Conservation (phyloP, 2,888 invertebrate genomes). For the Drosophila paramelanica region DNA sequence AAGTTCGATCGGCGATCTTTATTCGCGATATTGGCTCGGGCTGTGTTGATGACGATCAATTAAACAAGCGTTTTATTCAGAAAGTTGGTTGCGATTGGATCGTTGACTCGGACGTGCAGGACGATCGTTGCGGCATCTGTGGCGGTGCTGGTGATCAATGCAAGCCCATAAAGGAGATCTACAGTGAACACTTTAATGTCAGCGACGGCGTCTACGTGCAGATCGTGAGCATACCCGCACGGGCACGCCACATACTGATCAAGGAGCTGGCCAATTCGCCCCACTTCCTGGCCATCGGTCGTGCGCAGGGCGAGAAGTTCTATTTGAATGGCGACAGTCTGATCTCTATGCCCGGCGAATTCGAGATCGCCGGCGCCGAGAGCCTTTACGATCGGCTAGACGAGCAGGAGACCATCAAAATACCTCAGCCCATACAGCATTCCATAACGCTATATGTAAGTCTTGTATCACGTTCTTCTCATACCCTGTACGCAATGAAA, state of each 20-base stretch:
- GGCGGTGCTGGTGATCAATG: conserved; percentile 94
- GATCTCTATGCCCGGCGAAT: conserved; percentile 91
- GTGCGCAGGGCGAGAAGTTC: conserved; percentile 88
- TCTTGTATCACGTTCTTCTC: not conserved
- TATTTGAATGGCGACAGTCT: conserved; percentile 92
- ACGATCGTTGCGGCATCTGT: conserved; percentile 94
- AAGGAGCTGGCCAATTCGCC: conserved; percentile 91
- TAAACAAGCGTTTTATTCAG: conserved; percentile 86
- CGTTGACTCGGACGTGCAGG: conserved; percentile 91
- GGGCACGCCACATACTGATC: conserved; percentile 91
- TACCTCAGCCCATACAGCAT: conserved; percentile 93
- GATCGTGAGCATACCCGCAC: conserved; percentile 90
- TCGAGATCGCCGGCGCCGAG: conserved; percentile 91
- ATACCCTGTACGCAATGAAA: no score
- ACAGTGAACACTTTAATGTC: conserved; percentile 86
- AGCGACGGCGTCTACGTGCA: conserved; percentile 86
- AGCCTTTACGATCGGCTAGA: conserved; percentile 92
- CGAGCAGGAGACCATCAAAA: conserved; percentile 92
- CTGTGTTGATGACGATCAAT: conserved; percentile 52
- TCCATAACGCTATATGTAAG: conserved; percentile 92
- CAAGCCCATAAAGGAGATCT: conserved; percentile 87
- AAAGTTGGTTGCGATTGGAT: conserved; percentile 96
- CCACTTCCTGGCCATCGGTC: conserved; percentile 92
- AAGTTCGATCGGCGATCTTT: conserved; percentile 67
- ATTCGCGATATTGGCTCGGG: no score